Percentiles rank a stretch among this genome's conserved stretches.
These are phyloP conservation scores for Didymodactylos carnosus DNA, from an alignment of 2,888 invertebrate species.

Conservation along the genomic window DNA sequence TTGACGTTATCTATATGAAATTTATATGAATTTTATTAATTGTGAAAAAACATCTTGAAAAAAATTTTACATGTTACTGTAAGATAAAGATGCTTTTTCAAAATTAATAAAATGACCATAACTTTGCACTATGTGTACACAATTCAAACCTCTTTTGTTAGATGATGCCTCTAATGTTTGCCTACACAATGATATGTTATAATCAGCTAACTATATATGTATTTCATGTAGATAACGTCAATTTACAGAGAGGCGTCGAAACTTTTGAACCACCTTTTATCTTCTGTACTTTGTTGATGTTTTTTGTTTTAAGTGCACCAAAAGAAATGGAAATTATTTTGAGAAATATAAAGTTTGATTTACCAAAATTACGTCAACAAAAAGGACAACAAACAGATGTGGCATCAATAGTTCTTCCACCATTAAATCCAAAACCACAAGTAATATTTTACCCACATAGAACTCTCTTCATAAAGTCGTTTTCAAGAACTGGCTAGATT, in stretches of 20 bases:
- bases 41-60: background rate
- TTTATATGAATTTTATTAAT: conserved; percentile 20
- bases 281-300: background rate
- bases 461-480: no score
- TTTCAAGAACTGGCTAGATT: background rate
- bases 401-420: conserved; percentile 21
- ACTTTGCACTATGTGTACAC: no score
- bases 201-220: background rate
- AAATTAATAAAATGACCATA: no score
- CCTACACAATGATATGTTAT: no score
- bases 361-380: conserved; percentile 12
- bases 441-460: conserved; percentile 20
- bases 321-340: conserved; percentile 25
- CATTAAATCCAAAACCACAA: conserved; percentile 27
- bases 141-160: no score
- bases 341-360: conserved; percentile 23
- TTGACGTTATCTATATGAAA: background rate
- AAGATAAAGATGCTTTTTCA: no score
- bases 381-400: background rate
- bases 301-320: conserved; percentile 20
- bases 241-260: no score
- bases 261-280: no score
- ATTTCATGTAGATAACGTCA: no score
- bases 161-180: no score
- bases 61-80: no score